phyloP scores from a whole-genome alignment of 2,113 vertebrate species.

The Callipepla californica region DNA sequence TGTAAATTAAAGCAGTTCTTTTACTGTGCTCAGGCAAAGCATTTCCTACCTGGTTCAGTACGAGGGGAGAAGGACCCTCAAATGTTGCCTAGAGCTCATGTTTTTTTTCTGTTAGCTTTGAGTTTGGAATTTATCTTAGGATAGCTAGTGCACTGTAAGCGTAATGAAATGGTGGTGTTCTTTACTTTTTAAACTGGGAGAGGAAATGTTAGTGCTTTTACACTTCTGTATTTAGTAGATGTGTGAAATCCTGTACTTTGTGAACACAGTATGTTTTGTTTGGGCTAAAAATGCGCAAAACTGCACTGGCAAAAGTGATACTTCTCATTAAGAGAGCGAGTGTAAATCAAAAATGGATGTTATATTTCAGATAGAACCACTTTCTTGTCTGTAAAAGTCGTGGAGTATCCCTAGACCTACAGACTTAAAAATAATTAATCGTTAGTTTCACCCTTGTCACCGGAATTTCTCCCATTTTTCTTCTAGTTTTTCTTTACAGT shows the following conservation, averaged over 20 bases:
- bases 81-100: background rate
- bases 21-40: background rate
- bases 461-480: background rate
- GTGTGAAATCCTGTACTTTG: background rate
- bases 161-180: background rate
- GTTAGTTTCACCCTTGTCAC: background rate
- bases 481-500: background rate
- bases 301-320: slow-evolving; percentile 64
- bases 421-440: background rate
- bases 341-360: background rate
- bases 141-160: background rate
- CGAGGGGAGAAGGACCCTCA: background rate
- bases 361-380: background rate
- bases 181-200: background rate
- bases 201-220: background rate
- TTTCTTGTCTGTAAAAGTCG: background rate
- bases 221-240: background rate
- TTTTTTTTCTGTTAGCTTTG: background rate
- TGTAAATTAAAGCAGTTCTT: background rate
- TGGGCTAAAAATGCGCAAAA: slow-evolving; percentile 31
- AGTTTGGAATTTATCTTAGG: background rate
- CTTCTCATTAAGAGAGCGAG: background rate
- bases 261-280: background rate
- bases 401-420: background rate
- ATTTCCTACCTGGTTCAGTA: background rate